Evolutionary conservation across 2,113 vertebrate genomes (phyloP), one percentile per base, ranked within the genome.

Genomic region (Actenoides lindsayi): DNA sequence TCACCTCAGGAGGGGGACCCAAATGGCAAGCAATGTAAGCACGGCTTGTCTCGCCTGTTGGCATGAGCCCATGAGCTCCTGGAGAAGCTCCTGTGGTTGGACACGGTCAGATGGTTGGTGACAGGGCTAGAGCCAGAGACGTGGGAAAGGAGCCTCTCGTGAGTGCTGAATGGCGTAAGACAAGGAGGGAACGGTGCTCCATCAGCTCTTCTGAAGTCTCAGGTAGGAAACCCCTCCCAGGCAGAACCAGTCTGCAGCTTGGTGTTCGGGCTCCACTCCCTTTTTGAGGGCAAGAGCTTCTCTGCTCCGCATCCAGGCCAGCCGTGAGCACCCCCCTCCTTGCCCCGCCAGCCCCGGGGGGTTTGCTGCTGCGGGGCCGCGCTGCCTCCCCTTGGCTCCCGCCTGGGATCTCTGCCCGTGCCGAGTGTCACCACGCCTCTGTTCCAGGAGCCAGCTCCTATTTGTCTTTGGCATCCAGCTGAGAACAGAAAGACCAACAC

Each of bases 381-480:
- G 10, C 0, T 15, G 70, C 42, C 86, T 59, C 59, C 33, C 60
- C n/a, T 2, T 3, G 2, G 28, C 53, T 60, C 41, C 74, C 35
- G 35, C 37, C 67, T 19, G 5, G 7, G 16, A 7, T 10, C 23
- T 33, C 68, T 63, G 31, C 42, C 64, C 23, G 0, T 1, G n/a
- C 64, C 50, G 56, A 42, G 59, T 63, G 23, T 4, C 31, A 15
- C 54, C 9, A 5, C 2, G 1, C 42, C 50, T 62, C n/a, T 6
- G 35, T 20, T 27, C 31, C 56, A 7, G 69, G 33, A 53, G 25
- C 68, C 76, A 46, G 39, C 54, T 35, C 31, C 89, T 97, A 96
- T 25, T 89, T 75, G 46, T 60, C 70, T 83, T 78, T 85, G 10
- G 90, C 48, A 41, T 96, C 94, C 95, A 97, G 95, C 97, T 97